Evolutionary conservation across 2,888 invertebrate genomes (phyloP), one percentile per base, ranked within the genome.

Genomic region (Volucella zonaria): DNA sequence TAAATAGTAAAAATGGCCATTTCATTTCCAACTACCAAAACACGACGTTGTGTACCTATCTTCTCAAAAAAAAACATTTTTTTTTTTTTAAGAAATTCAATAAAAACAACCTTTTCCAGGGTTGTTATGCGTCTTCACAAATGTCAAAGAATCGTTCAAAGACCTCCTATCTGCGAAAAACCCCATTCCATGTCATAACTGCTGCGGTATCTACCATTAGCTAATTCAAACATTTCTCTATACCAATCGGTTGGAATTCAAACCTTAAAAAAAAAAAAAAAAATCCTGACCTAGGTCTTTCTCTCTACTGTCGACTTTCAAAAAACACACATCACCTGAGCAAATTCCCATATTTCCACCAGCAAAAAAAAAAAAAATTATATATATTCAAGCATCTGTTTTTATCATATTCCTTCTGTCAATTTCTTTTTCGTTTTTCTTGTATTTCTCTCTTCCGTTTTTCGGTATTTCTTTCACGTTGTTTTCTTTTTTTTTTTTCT

Each of bases 371-470:
- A 54, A n/a, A 54, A 59, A 49, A 58, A 56, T 42, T 56, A 62
- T 59, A 43, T 43, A 15, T 61, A 71, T 64, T 31, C 67, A 67
- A 80, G 71, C 68, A 77, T 81, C 81, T 73, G 76, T 85, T 85
- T 76, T 56, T 67, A 67, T 81, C 59, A 77, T 76, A 61, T 79
- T 70, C 68, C 70, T 75, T 77, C 47, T 73, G 85, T 67, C 51
- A 77, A 76, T 81, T 68, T 80, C 61, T 77, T 80, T 45, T 68
- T 64, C 59, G 6, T 62, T 76, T 75, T 59, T 61, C 58, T 76
- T 77, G 81, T 85, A 58, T 76, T 76, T 31, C 75, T 51, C 71
- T 66, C 73, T 66, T 79, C 75, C 64, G 68, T 62, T 70, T 85
- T 81, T 77, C 47, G 66, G 59, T 76, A 68, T 67, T 76, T 64